A percentile compares a stretch with the other conserved stretches of the same genome.
Evolutionary conservation across 2,113 vertebrate species (phyloP).

Genomic region (Cygnus atratus): DNA sequence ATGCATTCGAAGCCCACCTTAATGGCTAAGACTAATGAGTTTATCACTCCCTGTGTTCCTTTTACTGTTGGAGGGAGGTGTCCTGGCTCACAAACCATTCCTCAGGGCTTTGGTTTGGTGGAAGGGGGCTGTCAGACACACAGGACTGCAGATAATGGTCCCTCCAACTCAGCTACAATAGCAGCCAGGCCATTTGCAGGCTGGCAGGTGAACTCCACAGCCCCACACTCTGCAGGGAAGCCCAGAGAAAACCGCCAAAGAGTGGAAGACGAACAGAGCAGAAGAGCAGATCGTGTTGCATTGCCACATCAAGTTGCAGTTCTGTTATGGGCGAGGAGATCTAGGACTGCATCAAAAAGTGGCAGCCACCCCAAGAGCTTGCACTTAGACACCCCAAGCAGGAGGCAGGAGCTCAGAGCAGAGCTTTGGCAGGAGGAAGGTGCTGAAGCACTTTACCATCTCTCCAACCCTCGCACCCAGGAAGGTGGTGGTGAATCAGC

Average conservation of each 20-base stretch:
- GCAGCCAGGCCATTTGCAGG: too few relatives aligned
- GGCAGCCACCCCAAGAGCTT: background rate
- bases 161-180: too few relatives aligned
- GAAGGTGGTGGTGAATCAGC: background rate
- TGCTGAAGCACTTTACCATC: too few relatives aligned
- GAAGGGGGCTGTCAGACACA: background rate
- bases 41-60: background rate
- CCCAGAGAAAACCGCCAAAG: background rate
- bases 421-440: background rate
- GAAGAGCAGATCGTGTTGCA: background rate
- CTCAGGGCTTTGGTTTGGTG: background rate
- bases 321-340: background rate
- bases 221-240: background rate
- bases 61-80: background rate
- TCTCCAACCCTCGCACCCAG: background rate
- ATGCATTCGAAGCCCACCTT: background rate
- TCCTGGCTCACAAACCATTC: background rate
- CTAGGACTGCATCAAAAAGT: background rate
- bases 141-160: too few relatives aligned
- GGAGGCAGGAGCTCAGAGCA: background rate
- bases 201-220: too few relatives aligned
- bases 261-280: background rate
- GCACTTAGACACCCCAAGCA: rapidly evolving
- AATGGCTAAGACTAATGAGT: background rate
- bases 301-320: background rate